Conservation (phyloP, 2,113 vertebrate species). For the Colossoma macropomum region DNA sequence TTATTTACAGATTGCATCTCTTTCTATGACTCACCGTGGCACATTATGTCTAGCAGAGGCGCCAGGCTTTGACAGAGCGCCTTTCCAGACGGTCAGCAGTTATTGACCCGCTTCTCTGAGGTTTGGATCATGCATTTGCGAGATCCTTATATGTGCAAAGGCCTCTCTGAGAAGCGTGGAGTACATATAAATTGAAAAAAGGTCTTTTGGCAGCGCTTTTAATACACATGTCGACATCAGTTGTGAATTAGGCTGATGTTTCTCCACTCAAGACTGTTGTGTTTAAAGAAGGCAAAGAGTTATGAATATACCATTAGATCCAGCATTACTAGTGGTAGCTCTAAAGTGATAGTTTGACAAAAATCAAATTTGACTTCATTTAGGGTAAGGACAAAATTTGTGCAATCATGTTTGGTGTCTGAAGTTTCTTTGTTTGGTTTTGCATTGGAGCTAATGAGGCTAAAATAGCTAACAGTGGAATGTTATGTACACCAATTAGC, state of each 20-base stretch:
- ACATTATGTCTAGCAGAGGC: constrained; percentile 62
- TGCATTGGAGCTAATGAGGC: neutral
- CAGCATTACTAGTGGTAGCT: neutral
- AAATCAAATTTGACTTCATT: too few relatives aligned
- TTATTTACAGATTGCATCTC: constrained; percentile 63
- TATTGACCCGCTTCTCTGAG: constrained; percentile 56
- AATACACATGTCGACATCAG: neutral
- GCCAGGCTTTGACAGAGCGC: constrained; percentile 59
- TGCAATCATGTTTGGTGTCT: neutral
- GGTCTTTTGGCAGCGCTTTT: constrained; percentile 5
- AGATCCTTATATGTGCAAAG: constrained; percentile 42
- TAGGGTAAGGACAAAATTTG: neutral
- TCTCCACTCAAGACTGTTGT: neutral
- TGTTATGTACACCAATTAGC: neutral
- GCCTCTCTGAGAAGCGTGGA: constrained; percentile 6
- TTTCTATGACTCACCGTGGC: constrained; percentile 61
- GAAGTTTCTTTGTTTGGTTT: neutral
- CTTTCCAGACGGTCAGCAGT: constrained; percentile 60
- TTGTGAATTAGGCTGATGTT: neutral
- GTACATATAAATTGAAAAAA: neutral
- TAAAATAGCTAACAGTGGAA: neutral
- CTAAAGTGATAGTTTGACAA: neutral
- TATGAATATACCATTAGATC: neutral
- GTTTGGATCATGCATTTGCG: constrained; percentile 60
- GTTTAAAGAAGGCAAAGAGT: neutral